These are phyloP conservation scores for Vimba vimba DNA, from an alignment of 2,113 vertebrate species.

Conservation along the genomic window DNA sequence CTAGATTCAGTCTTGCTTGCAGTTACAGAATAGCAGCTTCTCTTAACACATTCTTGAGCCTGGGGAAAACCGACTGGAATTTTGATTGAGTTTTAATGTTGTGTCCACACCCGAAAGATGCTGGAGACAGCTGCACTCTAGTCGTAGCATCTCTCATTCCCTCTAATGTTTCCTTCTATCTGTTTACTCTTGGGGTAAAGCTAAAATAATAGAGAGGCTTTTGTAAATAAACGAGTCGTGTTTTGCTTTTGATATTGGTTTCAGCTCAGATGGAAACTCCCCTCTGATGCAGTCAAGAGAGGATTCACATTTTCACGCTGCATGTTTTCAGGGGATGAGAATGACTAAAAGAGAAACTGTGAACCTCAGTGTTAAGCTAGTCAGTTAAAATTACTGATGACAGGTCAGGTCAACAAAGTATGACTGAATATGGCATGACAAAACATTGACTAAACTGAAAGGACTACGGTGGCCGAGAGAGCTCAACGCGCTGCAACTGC, in stretches of 20 bases:
- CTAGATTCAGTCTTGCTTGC: background rate
- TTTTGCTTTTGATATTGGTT: conserved; percentile 27
- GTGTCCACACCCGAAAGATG: conserved; percentile 11
- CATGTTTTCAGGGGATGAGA: conserved; percentile 18
- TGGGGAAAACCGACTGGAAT: background rate
- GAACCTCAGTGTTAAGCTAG: background rate
- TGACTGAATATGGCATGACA: background rate
- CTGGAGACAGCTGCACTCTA: background rate
- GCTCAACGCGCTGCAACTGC: no score
- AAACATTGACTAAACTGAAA: background rate
- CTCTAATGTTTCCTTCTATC: conserved; percentile 4
- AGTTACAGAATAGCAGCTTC: background rate
- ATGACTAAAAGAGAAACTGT: background rate
- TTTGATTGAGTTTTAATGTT: conserved; percentile 19
- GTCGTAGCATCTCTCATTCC: background rate
- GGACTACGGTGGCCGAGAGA: no score
- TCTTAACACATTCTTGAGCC: conserved; percentile 9
- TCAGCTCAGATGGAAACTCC: background rate
- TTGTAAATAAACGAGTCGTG: conserved; percentile 18
- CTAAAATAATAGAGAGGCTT: conserved; percentile 26
- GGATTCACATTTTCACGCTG: conserved; percentile 25
- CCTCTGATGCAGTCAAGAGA: background rate
- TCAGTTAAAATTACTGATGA: background rate
- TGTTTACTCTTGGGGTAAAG: conserved; percentile 25
- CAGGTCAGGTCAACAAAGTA: background rate